Evolutionary conservation across 2,888 invertebrate genomes (phyloP), one percentile per base, ranked within the genome.

Genomic region (Nephrotoma appendiculata): DNA sequence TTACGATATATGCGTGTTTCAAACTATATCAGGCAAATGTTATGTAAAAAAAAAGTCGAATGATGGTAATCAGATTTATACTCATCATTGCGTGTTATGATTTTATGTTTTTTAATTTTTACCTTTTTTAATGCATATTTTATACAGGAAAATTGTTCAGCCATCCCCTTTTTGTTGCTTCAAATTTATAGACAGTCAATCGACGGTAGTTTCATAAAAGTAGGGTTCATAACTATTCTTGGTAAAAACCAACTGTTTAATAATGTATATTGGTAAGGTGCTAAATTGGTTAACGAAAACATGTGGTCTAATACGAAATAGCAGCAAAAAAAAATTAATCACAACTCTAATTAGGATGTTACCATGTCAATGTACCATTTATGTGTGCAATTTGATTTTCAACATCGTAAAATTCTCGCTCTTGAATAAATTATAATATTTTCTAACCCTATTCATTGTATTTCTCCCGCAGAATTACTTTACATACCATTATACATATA

Each of bases 11-110:
- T 71, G 71, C 71, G 71, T 71, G 71, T 71, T 71, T 71, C 71
- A 84, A 84, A 84, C 84, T 42, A 84, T 12, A 84, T 41, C 83
- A 41, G 41, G 83, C 42, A 41, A 71, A 84, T 84, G 9, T 84
- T 84, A 84, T 84, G 84, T 84, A 84, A 84, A 84, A 84, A 84
- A 84, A 84, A 84, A 84, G 15, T 84, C 41, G 43, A 84, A 84
- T 42, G 15, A n/a, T 43, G n/a, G 15, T 42, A 84, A 84, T 84
- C 84, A 84, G 84, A 84, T 42, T 84, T 42, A 42, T 42, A 84
- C 84, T 84, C 84, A 84, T 84, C 84, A 84, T 84, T 84, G 84
- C 84, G 84, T 84, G 84, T 42, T 84, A 84, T 84, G 84, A 84
- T 84, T 84, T 84, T 84, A 41, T 42, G 43, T 84, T 84, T 84